Evolutionary conservation across 2,113 vertebrate species (phyloP).

Genomic region (Saccopteryx bilineata): DNA sequence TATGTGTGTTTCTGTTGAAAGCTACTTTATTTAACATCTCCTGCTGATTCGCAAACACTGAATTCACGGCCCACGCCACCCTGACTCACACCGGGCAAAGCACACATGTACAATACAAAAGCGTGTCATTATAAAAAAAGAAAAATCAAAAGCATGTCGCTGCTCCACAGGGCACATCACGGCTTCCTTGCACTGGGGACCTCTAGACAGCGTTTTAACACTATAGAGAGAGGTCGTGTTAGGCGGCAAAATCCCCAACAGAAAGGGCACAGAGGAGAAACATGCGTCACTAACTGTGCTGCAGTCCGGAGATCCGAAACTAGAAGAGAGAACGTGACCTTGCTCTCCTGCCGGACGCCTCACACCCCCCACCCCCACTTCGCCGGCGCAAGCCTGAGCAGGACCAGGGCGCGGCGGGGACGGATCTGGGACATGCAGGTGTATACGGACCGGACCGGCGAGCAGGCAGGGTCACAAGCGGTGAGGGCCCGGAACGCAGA

Average conservation of each 20-base stretch:
- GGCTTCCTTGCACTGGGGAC: neutral
- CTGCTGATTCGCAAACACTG: neutral
- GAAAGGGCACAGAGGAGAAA: neutral
- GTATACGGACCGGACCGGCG: neutral
- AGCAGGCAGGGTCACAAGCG: neutral
- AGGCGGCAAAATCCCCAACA: neutral
- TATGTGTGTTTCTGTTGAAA: neutral
- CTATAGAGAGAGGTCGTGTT: neutral
- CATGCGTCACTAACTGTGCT: neutral
- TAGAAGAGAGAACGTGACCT: neutral
- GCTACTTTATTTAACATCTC: neutral
- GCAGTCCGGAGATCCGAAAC: neutral
- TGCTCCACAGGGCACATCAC: neutral
- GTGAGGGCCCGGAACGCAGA: neutral
- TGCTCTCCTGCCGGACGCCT: neutral
- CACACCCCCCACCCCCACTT: too few species aligned
- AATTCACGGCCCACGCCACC: neutral
- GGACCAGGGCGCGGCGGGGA: neutral
- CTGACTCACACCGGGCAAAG: neutral
- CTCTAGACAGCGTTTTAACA: neutral
- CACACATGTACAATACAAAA: neutral
- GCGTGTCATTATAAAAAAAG: too few species aligned
- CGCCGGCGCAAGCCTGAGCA: accelerated
- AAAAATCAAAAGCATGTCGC: neutral
- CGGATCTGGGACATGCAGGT: neutral